Evolutionary conservation across 2,113 vertebrate genomes (phyloP), one percentile per base, ranked within the genome.

Genomic region (Cyphotilapia sp.): DNA sequence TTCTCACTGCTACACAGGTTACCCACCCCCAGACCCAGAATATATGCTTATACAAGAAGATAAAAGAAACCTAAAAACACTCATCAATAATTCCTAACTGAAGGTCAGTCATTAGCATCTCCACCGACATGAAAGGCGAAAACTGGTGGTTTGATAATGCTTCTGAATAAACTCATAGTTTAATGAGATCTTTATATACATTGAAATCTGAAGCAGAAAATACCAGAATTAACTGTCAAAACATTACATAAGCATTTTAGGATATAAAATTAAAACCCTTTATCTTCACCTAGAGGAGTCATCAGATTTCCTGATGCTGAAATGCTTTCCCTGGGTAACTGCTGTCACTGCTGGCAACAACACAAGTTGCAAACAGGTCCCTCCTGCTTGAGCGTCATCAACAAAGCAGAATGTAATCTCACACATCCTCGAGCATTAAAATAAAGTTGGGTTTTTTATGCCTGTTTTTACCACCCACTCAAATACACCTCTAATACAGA

Each of bases 371-470:
- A 54, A 78, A 63, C 54, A 82, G 3, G 13, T 69, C 42, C 22
- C 9, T 66, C 29, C 29, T 33, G 82, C 42, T 33, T 49, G 8
- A 49, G 42, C 59, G 19, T 51, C 35, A 12, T 38, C 14, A 61
- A 76, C 85, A 82, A 82, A 66, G 40, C 51, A 59, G 57, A 82
- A 86, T 81, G 74, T 87, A 88, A 91, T 89, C 76, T 81, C 85
- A 42, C 29, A 69, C 42, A 86, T 19, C 33, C 56, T 86, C 42
- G 42, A 82, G 87, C 80, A 66, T 90, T 86, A 83, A 76, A 38
- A 84, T 82, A 4, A 80, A 83, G 53, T 51, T 85, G 33, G 33
- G 2, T 24, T 78, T 78, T 78, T 51, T 51, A 66, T 51, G 66
- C 82, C 85, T 90, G 76, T 89, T 91, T 88, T 69, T 56, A 53